These are phyloP conservation scores for Pelusios castaneus DNA, from an alignment of 2,113 vertebrate genomes.

Conservation along the genomic window DNA sequence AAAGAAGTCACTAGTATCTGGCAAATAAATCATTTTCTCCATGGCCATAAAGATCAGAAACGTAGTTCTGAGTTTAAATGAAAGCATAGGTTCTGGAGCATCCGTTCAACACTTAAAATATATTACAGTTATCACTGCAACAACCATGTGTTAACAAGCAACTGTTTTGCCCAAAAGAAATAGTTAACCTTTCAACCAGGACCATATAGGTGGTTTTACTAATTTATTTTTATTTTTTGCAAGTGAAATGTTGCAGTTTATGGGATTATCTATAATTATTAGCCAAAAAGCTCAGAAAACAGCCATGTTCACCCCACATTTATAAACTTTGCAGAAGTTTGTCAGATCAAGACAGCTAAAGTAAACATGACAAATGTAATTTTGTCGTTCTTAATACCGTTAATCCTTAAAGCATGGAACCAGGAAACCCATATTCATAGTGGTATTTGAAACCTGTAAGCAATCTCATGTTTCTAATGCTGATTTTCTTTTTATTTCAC, in stretches of 20 bases:
- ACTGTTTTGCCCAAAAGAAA: not conserved
- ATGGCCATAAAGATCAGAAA: not conserved
- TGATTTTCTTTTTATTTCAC: constrained; percentile 62
- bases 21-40: not conserved
- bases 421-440: constrained; percentile 33
- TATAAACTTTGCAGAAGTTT: constrained; percentile 33
- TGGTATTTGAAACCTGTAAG: constrained; percentile 45
- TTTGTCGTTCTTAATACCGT: constrained; percentile 24
- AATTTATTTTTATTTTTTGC: not conserved
- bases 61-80: constrained; percentile 15
- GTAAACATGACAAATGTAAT: constrained; percentile 37
- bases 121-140: not conserved
- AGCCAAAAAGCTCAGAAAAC: not conserved
- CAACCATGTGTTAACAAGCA: not conserved
- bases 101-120: not conserved
- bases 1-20: not conserved
- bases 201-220: not conserved
- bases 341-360: constrained; percentile 45
- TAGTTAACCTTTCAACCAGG: not conserved
- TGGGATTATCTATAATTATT: constrained; percentile 7
- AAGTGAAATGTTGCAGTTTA: not conserved
- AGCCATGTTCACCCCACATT: not conserved
- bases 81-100: not conserved
- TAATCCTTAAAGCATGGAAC: constrained; percentile 45
- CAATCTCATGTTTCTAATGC: constrained; percentile 11